Percentiles rank a stretch among this genome's conserved stretches.
Evolutionary conservation across 2,888 invertebrate species (phyloP).

Genomic region (Lasius platythorax): DNA sequence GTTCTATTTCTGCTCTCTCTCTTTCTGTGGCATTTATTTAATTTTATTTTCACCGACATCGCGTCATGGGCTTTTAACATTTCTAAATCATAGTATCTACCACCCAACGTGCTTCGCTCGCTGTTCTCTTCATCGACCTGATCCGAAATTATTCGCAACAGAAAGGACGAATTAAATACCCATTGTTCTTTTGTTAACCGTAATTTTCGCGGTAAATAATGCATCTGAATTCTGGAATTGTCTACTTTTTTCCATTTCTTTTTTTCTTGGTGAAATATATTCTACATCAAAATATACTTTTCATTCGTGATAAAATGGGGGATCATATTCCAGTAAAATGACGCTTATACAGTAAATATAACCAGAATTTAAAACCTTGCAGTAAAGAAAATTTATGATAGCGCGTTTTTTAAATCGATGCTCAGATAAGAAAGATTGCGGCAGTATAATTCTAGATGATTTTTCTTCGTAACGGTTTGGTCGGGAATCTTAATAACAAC

Average conservation of each 20-base stretch:
- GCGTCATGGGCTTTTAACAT: constrained; percentile 58
- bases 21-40: constrained; percentile 50
- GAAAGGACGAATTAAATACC: neutral
- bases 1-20: constrained; percentile 67
- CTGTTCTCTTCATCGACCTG: neutral
- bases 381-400: constrained; percentile 42
- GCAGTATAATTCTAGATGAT: constrained; percentile 50
- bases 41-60: constrained; percentile 61
- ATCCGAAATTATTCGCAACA: neutral
- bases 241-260: neutral
- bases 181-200: neutral
- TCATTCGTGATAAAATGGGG: neutral
- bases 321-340: neutral
- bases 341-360: constrained; percentile 27
- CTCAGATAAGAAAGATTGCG: constrained; percentile 53
- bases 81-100: constrained; percentile 49
- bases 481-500: constrained; percentile 63
- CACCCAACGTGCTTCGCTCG: neutral
- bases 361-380: constrained; percentile 34
- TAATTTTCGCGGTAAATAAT: neutral
- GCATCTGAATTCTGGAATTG: neutral
- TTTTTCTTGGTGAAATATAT: neutral
- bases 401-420: constrained; percentile 50
- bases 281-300: neutral
- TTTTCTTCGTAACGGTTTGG: constrained; percentile 55